A percentile compares a stretch with the other conserved stretches of the same genome.
phyloP scores from a whole-genome alignment of 2,888 invertebrate species.

The Automeris io region DNA sequence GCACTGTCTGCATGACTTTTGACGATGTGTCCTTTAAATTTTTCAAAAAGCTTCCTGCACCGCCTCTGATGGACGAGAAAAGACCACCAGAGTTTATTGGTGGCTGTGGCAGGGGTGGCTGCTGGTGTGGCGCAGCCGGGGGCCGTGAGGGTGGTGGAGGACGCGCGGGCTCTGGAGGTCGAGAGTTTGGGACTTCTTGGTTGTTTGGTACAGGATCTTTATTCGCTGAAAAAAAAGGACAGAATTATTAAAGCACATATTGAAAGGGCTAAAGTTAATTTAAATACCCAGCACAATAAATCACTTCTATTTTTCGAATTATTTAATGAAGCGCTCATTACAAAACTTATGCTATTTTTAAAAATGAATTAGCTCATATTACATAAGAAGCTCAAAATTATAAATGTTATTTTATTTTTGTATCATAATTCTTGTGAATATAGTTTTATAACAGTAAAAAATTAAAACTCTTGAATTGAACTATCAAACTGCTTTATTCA shows the following conservation, averaged over 20 bases:
- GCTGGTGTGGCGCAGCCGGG: slow-evolving; percentile 48
- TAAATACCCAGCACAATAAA: no score
- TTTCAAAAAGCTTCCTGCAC: slow-evolving; percentile 94
- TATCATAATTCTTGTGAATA: no score
- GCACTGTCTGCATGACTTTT: slow-evolving; percentile 97
- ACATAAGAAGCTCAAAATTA: no score
- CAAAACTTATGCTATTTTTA: no score
- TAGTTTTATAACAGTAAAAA: no score
- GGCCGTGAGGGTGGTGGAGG: slow-evolving; percentile 47
- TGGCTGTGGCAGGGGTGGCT: slow-evolving; percentile 35
- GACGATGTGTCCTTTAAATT: slow-evolving; percentile 97
- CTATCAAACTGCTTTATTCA: no score
- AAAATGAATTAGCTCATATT: no score
- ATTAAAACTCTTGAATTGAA: no score
- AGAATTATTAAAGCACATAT: neutral
- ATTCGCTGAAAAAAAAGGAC: slow-evolving; percentile 37
- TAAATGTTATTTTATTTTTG: no score
- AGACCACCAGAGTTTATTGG: slow-evolving; percentile 76
- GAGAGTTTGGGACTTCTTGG: slow-evolving; percentile 41
- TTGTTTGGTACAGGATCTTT: slow-evolving; percentile 42
- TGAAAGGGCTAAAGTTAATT: no score
- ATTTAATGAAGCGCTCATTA: no score
- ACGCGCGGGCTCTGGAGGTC: slow-evolving; percentile 50
- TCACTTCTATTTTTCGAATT: no score
- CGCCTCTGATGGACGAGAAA: slow-evolving; percentile 92